phyloP scores from a whole-genome alignment of 2,888 invertebrate species.

The Eristalinus aeneus region DNA sequence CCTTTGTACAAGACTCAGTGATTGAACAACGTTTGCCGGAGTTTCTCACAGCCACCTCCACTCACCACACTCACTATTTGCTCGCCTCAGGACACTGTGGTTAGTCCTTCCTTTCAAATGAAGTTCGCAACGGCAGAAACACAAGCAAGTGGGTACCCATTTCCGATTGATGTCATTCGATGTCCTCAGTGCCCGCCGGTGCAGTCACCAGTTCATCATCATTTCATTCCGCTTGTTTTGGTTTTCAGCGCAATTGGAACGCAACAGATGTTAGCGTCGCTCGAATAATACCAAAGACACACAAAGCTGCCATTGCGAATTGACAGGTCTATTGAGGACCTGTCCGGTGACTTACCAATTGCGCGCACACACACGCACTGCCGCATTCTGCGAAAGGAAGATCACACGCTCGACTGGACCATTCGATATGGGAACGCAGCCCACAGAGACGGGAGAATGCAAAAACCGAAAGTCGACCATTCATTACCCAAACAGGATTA shows the following conservation, averaged over 20 bases:
- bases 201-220: neutral
- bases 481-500: conserved; percentile 68
- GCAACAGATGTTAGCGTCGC: conserved; percentile 32
- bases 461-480: conserved; percentile 67
- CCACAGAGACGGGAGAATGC: conserved; percentile 30
- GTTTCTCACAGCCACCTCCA: neutral
- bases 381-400: conserved; percentile 60
- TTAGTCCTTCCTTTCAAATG: neutral
- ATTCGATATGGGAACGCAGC: conserved; percentile 67
- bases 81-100: neutral
- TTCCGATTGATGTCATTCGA: neutral
- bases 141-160: neutral
- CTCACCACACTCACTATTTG: neutral
- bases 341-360: conserved; percentile 61
- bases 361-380: neutral
- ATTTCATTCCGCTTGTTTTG: neutral
- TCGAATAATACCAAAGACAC: conserved; percentile 36
- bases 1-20: neutral
- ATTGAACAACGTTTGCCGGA: neutral
- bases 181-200: neutral
- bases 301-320: conserved; percentile 58
- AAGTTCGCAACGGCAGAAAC: neutral
- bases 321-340: conserved; percentile 62
- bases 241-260: neutral
- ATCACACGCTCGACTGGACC: conserved; percentile 58